phyloP scores from a whole-genome alignment of 1,140 invertebrate genomes.

The Nasonia giraulti region DNA sequence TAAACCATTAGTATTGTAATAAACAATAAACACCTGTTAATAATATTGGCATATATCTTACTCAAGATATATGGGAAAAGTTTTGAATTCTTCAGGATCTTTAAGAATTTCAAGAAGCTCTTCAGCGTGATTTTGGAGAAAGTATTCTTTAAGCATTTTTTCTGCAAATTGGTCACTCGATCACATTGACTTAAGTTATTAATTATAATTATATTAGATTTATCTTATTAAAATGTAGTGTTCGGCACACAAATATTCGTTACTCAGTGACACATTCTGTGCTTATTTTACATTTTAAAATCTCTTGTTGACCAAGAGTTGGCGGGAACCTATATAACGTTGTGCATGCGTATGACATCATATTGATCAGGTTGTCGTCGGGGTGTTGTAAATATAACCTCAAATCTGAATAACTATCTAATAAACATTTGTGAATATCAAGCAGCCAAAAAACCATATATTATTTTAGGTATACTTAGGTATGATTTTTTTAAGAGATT shows the following conservation, averaged over 20 bases:
- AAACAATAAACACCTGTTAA: constrained; percentile 35
- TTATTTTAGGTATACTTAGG: not conserved
- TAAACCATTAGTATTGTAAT: not conserved
- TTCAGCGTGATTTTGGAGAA: constrained; percentile 64
- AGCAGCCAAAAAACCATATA: not conserved
- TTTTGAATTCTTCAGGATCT: constrained; percentile 61
- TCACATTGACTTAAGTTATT: too few species aligned
- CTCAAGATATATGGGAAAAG: constrained; percentile 74
- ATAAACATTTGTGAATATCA: not conserved
- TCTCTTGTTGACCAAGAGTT: too few species aligned
- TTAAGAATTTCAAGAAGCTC: constrained; percentile 72
- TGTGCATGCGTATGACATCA: too few species aligned
- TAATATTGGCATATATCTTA: constrained; percentile 58
- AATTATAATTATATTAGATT: too few species aligned
- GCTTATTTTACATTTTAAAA: too few species aligned
- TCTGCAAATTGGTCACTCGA: not conserved
- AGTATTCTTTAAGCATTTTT: constrained; percentile 67
- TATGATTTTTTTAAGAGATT: not conserved
- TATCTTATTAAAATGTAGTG: too few species aligned
- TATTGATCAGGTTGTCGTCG: too few species aligned
- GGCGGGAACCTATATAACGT: too few species aligned
- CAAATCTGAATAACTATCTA: not conserved
- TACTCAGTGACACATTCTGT: too few species aligned
- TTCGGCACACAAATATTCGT: too few species aligned
- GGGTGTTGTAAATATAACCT: constrained; percentile 33